Evolutionary conservation across 2,113 vertebrate genomes (phyloP).

Genomic region (Charina bottae): DNA sequence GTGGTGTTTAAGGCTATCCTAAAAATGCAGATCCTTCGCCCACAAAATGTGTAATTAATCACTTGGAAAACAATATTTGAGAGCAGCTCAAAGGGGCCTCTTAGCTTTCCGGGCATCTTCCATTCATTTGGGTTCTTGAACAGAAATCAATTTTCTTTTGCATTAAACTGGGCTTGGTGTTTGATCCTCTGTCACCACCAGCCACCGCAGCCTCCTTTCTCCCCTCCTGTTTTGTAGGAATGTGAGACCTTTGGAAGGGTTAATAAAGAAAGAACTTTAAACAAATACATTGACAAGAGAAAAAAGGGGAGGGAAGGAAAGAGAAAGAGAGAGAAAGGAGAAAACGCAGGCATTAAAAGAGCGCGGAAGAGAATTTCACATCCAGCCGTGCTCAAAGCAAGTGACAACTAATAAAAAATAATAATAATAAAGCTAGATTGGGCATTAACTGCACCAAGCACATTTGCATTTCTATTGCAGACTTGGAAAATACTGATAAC

Average conservation of each 20-base stretch:
- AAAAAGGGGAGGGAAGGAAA: neutral
- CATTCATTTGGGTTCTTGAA: neutral
- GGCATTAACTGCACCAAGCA: slow-evolving; percentile 23
- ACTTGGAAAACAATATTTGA: neutral
- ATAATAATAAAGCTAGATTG: neutral
- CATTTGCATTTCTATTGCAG: slow-evolving; percentile 74
- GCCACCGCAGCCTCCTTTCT: slow-evolving; percentile 4
- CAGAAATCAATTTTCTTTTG: neutral
- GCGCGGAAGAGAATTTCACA: rapidly evolving
- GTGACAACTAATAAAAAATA: slow-evolving; percentile 37
- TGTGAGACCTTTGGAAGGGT: slow-evolving; percentile 20
- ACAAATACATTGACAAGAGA: neutral
- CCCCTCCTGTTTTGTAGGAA: neutral
- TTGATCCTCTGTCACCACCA: neutral
- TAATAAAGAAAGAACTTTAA: slow-evolving; percentile 49
- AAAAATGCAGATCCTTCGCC: neutral
- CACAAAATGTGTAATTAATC: too few species aligned
- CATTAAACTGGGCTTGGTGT: neutral
- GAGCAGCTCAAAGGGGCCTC: neutral
- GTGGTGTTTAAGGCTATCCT: neutral
- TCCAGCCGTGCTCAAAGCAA: neutral
- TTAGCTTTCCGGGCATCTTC: neutral
- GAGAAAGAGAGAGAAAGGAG: slow-evolving; percentile 22
- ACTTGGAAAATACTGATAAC: slow-evolving; percentile 67
- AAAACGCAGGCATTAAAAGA: slow-evolving; percentile 11